A percentile compares a stretch with the other conserved stretches of the same genome.
phyloP scores from a whole-genome alignment of 2,888 invertebrate genomes.

The Oxystoma pomonae region DNA sequence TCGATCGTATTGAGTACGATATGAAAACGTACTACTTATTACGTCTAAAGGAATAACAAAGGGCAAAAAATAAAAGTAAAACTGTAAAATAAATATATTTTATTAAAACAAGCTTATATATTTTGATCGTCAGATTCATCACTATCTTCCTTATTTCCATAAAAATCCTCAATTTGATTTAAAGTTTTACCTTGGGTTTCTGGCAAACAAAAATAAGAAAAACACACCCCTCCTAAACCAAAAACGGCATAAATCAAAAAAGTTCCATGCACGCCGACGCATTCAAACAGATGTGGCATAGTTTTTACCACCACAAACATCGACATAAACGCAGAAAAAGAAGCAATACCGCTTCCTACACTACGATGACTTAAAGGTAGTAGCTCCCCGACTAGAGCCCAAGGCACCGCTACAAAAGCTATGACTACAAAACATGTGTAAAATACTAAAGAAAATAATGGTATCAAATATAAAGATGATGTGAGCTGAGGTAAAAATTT shows the following conservation, averaged over 20 bases:
- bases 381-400: conserved; percentile 72
- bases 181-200: conserved; percentile 68
- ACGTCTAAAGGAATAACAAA: no score
- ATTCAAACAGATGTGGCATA: conserved; percentile 57
- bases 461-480: neutral
- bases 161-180: conserved; percentile 58
- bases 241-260: conserved; percentile 60
- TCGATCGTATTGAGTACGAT: no score
- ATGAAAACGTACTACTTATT: no score
- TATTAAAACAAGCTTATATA: no score
- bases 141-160: neutral
- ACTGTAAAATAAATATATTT: no score
- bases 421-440: conserved; percentile 57
- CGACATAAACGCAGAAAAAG: conserved; percentile 60
- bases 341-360: conserved; percentile 62
- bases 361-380: conserved; percentile 56
- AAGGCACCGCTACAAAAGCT: conserved; percentile 54
- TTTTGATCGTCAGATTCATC: neutral
- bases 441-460: neutral
- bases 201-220: conserved; percentile 59
- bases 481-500: conserved; percentile 51
- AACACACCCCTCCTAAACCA: conserved; percentile 55
- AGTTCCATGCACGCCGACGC: conserved; percentile 58
- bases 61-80: no score
- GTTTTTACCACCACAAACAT: conserved; percentile 66